phyloP scores from a whole-genome alignment of 2,113 vertebrate genomes.

The Heterotilapia buettikoferi region DNA sequence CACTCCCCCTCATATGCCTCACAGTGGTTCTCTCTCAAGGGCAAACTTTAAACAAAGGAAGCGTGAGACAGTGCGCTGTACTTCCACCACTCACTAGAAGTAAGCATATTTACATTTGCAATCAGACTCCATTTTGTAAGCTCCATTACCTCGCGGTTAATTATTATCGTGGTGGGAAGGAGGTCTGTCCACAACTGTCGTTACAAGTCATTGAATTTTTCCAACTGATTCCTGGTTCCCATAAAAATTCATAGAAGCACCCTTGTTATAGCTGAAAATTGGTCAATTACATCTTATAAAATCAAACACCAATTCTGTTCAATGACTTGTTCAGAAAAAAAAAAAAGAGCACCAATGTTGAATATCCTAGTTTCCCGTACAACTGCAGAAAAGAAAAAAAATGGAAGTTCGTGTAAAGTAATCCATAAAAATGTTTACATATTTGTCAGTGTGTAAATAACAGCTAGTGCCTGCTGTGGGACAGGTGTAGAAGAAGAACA shows the following conservation, averaged over 20 bases:
- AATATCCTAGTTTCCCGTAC: background rate
- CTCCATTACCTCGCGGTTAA: background rate
- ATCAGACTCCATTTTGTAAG: background rate
- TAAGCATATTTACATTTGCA: background rate
- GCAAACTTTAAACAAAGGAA: background rate
- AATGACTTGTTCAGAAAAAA: background rate
- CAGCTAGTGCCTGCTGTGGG: background rate
- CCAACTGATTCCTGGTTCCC: background rate
- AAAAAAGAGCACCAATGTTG: background rate
- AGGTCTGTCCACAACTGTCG: background rate
- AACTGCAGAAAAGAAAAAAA: background rate
- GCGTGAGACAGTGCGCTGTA: background rate
- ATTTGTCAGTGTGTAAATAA: background rate
- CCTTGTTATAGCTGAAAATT: background rate
- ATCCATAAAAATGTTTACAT: background rate
- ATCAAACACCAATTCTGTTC: background rate
- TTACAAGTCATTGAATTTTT: background rate
- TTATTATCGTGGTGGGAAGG: background rate
- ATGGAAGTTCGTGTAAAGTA: background rate
- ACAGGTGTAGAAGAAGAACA: slow-evolving; percentile 7
- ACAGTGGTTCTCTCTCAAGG: background rate
- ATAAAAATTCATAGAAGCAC: background rate
- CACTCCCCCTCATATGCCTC: background rate
- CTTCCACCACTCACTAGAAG: background rate
- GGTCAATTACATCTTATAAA: background rate